phyloP scores from a whole-genome alignment of 2,113 vertebrate species.

The Tympanuchus pallidicinctus region DNA sequence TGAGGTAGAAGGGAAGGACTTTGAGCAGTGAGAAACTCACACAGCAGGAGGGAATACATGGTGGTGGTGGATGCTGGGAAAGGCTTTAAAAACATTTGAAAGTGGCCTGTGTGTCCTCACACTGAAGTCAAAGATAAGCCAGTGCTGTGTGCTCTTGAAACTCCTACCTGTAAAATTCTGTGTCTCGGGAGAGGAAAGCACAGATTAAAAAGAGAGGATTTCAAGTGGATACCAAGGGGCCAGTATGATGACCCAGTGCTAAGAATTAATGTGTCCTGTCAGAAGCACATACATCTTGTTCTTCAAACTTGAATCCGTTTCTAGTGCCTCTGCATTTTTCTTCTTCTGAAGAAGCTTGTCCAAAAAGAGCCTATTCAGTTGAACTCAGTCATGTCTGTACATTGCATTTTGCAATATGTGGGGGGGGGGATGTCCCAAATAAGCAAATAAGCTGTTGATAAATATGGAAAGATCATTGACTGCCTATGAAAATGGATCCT shows the following conservation, averaged over 20 bases:
- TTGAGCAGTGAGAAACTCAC: not conserved
- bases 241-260: not conserved
- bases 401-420: not conserved
- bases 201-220: constrained; percentile 34
- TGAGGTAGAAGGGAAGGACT: not conserved
- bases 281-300: not conserved
- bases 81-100: constrained; percentile 3
- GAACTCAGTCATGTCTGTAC: not conserved
- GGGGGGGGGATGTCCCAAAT: not conserved
- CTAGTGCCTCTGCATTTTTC: not conserved
- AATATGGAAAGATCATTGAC: not conserved
- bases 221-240: not conserved
- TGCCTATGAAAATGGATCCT: not conserved
- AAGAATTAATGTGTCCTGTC: not conserved
- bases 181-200: not conserved
- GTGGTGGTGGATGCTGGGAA: not conserved
- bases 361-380: not conserved
- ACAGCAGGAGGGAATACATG: not conserved
- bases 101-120: not conserved
- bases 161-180: constrained; percentile 1
- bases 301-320: constrained; percentile 19
- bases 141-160: not conserved
- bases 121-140: not conserved
- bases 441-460: not conserved
- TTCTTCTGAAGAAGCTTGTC: not conserved